Base-by-base conservation (phyloP, 2,888 invertebrate species). In the Drosophila phalerata region DNA sequence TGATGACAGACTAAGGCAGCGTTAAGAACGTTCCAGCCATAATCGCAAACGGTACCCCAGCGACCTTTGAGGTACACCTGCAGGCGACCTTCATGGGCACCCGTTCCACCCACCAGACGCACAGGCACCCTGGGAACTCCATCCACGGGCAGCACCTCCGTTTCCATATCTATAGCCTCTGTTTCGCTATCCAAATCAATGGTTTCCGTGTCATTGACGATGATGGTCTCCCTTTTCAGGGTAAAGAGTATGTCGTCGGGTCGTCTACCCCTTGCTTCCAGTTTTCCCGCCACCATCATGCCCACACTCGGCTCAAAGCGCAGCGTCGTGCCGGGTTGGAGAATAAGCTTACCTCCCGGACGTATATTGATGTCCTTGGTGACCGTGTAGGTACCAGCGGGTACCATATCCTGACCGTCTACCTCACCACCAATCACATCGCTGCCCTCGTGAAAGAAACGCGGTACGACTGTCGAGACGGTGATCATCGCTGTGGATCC, bases 41-140 rank as follows among this genome's bases (percentile, higher is more conserved):
- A 97, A 92, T 97, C 97, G 91, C 99, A 99, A 0, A 99, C 97
- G 0, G 99, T 99, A 37, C 99, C 99, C 99, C 99, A 99, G 91
- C 96, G 95, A 0, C 96, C 96, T 67, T 96, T 95, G 9, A 98
- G 93, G 85, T 95, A 95, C 0, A 99, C 95, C 93, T 97, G 97
- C 38, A 98, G 92, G 77, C 98, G 94, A 0, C 99, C 99, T 93
- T 98, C 98, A 40, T 95, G 94, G 56, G 95, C 95, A 2, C 96
- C 96, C 72, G 94, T 94, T 0, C 98, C 98, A 19, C 97, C 97
- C 1, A 97, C 93, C 37, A 98, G 93, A 73, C 98, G 94, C 6
- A 98, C 96, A 0, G 96, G 96, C 1, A 95, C 93, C 55, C 94
- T 93, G 0, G 95, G 94, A 8, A 94, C 94, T 13, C 94, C 94